A percentile compares a stretch with the other conserved stretches of the same genome.
These are phyloP conservation scores for Sminthopsis crassicaudata DNA, from an alignment of 2,113 vertebrate species.

Conservation along the genomic window DNA sequence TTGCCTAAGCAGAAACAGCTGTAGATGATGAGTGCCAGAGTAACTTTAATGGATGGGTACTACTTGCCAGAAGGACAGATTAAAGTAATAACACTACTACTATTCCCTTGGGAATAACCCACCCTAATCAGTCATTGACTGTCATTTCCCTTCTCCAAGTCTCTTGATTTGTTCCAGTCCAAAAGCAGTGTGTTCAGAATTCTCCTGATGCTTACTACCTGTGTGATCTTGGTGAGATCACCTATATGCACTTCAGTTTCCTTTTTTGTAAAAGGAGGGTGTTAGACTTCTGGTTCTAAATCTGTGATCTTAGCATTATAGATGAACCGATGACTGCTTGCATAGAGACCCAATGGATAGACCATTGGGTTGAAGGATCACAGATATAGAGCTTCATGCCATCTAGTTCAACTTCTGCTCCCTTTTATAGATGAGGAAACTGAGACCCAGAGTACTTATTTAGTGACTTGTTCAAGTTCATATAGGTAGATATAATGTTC, in stretches of 20 bases:
- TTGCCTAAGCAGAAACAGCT: background rate
- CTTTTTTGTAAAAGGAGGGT: background rate
- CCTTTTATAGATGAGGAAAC: too few species aligned
- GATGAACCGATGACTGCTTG: too few species aligned
- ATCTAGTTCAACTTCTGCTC: too few species aligned
- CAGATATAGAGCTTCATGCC: too few species aligned
- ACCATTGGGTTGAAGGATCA: too few species aligned
- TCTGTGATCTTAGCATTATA: background rate
- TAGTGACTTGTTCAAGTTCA: background rate
- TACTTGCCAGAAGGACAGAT: background rate
- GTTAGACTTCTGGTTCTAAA: background rate
- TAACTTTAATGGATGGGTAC: background rate
- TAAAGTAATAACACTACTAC: background rate
- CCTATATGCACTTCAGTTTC: background rate
- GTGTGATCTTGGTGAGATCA: background rate
- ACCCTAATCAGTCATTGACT: background rate
- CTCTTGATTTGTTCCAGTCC: background rate
- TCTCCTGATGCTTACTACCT: background rate
- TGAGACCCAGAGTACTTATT: background rate
- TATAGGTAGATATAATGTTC: background rate
- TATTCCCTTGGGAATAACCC: background rate
- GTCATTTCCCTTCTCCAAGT: background rate
- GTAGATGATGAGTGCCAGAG: background rate
- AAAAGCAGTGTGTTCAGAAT: background rate
- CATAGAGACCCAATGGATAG: too few species aligned